Conservation (phyloP, 2,113 vertebrate species). For the Athene noctua region DNA sequence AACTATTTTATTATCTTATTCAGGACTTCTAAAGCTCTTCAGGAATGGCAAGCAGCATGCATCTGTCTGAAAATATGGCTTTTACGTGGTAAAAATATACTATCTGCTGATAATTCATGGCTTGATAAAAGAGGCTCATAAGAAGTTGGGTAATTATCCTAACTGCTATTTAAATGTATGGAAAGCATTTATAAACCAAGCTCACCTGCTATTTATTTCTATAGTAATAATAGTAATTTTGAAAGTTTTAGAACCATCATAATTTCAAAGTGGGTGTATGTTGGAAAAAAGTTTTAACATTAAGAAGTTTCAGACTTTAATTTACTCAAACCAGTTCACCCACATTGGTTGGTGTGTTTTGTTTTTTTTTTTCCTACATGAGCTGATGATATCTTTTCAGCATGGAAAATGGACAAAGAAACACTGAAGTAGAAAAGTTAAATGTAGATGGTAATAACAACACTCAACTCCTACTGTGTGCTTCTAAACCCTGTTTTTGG, state of each 20-base stretch:
- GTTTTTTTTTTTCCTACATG: background rate
- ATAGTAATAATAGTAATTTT: background rate
- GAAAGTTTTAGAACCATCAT: background rate
- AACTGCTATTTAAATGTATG: background rate
- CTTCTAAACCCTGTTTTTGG: background rate
- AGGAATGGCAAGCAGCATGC: background rate
- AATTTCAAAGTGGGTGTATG: background rate
- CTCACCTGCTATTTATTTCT: conserved; percentile 3
- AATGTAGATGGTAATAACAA: background rate
- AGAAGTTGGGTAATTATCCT: background rate
- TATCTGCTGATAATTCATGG: background rate
- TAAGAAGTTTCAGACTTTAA: background rate
- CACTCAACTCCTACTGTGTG: background rate
- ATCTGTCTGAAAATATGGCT: background rate
- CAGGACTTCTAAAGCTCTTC: background rate
- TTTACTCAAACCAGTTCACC: background rate
- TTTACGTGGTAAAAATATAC: background rate
- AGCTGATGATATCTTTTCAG: background rate
- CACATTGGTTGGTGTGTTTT: background rate
- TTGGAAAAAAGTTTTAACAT: background rate
- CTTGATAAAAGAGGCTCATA: background rate
- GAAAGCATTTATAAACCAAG: conserved; percentile 11
- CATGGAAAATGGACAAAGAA: background rate
- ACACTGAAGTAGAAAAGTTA: background rate
- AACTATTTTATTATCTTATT: background rate